Conservation (phyloP, 2,113 vertebrate genomes). For the Podilymbus podiceps region DNA sequence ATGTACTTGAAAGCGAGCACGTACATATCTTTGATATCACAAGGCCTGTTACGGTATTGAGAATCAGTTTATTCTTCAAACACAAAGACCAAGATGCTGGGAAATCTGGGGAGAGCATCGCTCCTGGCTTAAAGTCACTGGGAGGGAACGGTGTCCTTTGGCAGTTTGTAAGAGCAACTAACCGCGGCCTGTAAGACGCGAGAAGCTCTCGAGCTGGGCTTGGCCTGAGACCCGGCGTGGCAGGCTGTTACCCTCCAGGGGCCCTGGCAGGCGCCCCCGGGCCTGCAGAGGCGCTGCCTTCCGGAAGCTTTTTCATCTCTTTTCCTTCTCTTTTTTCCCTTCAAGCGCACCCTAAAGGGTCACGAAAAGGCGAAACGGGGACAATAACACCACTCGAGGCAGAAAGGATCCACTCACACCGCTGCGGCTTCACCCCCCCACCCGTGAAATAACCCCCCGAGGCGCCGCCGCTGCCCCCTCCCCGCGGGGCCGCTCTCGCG, state of each 20-base stretch:
- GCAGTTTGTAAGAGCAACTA: background rate
- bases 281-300: background rate
- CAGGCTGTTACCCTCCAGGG: too few relatives aligned
- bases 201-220: background rate
- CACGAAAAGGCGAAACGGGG: fast-evolving
- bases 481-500: background rate
- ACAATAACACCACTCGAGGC: too few relatives aligned
- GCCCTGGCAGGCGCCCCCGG: background rate
- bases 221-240: fast-evolving
- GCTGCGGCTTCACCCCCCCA: fast-evolving
- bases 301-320: fast-evolving
- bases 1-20: background rate
- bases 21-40: fast-evolving
- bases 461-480: background rate
- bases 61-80: background rate
- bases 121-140: background rate
- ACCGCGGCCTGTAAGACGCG: fast-evolving
- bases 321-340: background rate
- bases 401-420: too few relatives aligned
- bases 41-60: background rate
- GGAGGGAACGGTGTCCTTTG: background rate
- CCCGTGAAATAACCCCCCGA: background rate
- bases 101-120: background rate
- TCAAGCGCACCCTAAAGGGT: fast-evolving
- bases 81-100: background rate